Base-by-base conservation (phyloP, 2,888 invertebrate species). In the Malacosoma neustria region DNA sequence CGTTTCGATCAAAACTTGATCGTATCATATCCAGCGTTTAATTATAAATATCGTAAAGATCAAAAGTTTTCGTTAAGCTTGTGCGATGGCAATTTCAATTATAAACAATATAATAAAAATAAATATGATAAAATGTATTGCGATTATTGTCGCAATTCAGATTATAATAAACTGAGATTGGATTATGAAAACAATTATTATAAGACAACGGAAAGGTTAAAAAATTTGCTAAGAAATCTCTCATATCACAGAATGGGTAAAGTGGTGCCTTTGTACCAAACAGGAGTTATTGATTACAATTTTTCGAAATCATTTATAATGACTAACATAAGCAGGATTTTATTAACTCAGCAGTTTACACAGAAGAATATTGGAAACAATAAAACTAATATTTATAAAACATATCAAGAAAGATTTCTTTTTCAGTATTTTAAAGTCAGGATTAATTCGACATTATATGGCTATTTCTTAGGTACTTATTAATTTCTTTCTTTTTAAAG, bases 351-450 rank as follows among this genome's bases (percentile, higher is more conserved):
- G 4, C 47, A 54, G 13, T 49, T 57, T 15, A 57, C 41, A 6
- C 45, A 44, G 29, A 58, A 64, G 59, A 45, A 39, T 11, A 41
- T 30, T 6, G 13, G 4, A 4, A 39, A 37, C 9, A 5, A 13
- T 32, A 30, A 32, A 15, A 15, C 14, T 3, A 14, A 31, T 5
- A 29, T 37, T 33, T 2, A 29, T 34, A 5, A 11, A 29, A 14
- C 14, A 31, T 13, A 4, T 5, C 30, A 22, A 14, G 6, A 13
- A 32, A 37, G 29, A n/a, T 29, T 37, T 22, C 30, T 80, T 1
- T 44, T 80, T 14, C 84, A 85, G 43, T 81, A 80, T 47, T 79
- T 82, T 36, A 85, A 84, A 70, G 74, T 77, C 1, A 63, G 79
- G 4, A 48, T 51, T 0, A 84, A 84, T 54, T 76, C 82, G 13